Percentiles rank a stretch among this genome's conserved stretches.
These are phyloP conservation scores for Latrodectus elegans DNA, from an alignment of 2,888 invertebrate species.

Conservation along the genomic window DNA sequence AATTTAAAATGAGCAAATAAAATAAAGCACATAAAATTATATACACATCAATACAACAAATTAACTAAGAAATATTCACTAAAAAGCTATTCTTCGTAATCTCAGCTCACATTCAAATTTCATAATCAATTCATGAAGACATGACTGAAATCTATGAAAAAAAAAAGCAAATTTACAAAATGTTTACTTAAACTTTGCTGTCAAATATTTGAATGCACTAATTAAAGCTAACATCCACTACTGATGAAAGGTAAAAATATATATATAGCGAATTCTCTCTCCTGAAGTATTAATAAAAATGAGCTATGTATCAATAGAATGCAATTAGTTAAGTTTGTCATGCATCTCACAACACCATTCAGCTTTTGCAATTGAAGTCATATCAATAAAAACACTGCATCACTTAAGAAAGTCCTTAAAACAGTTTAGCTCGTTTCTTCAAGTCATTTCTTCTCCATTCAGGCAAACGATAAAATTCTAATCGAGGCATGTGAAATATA, in stretches of 20 bases:
- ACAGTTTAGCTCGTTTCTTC: conserved; percentile 94
- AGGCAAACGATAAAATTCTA: conserved; percentile 97
- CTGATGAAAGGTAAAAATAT: conserved; percentile 35
- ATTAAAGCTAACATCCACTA: conserved; percentile 38
- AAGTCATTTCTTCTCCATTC: conserved; percentile 99
- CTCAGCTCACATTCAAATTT: conserved; percentile 2
- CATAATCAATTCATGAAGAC: conserved; percentile 6
- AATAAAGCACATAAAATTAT: conserved; percentile 19
- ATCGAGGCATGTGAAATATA: conserved; percentile 89
- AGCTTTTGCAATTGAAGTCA: conserved; percentile 12
- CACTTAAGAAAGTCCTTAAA: conserved; percentile 78
- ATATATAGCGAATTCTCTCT: conserved; percentile 42
- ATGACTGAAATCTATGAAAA: conserved; percentile 1
- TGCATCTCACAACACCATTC: conserved; percentile 19
- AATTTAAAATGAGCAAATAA: conserved; percentile 15
- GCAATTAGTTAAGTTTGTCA: conserved; percentile 18
- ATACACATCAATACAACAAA: conserved; percentile 39
- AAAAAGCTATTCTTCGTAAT: conserved; percentile 9
- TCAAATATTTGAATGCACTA: conserved; percentile 22
- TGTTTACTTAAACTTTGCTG: neutral
- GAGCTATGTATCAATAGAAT: conserved; percentile 20
- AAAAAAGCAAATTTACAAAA: conserved; percentile 17
- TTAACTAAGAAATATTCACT: conserved; percentile 33
- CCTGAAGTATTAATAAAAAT: conserved; percentile 11
- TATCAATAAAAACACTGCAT: conserved; percentile 29